Evolutionary conservation across 2,797 vertebrate species (phyloP), one percentile per base, ranked within the genome.

Genomic region (Clangula hyemalis): DNA sequence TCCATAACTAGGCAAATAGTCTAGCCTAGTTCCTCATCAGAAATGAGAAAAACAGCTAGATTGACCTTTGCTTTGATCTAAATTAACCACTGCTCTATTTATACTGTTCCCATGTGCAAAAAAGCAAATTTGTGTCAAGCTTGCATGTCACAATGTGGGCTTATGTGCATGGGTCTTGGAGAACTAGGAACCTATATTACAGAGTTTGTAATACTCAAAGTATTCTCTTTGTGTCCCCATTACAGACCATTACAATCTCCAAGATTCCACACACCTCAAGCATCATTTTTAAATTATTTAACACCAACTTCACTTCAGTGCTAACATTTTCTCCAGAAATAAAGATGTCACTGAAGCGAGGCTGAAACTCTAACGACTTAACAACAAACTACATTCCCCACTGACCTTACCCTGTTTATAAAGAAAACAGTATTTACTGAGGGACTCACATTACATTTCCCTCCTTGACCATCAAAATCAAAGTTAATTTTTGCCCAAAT

Each of bases 201-300:
- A 38, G 8, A 62, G 32, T 56, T 47, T 36, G 16, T 17, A 77
- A 73, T 38, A 80, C 17, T 53, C n/a, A 85, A 65, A 85, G 60
- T 7, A 49, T 1, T 3, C 10, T 41, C 8, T 68, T 81, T 1
- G 0, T 25, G 21, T 12, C n/a, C 24, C 18, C 36, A 16, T 47
- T 32, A 68, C 13, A 60, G 13, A 9, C 34, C 28, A 54, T 49
- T 34, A 66, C 5, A 53, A 8, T 39, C 39, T 53, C 57, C 53
- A 85, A 80, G 20, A 58, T n/a, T 85, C 7, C n/a, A 79, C 5
- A 51, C 3, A 32, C 2, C 21, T 72, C 66, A 58, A 38, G 45
- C 7, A 53, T 41, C 6, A 2, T 57, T 86, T 82, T 49, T 22
- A 8, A 17, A 38, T 61, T 18, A 71, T 62, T 79, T 62, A 73